Conservation (phyloP, 2,888 invertebrate genomes). For the Clusia tigrina region DNA sequence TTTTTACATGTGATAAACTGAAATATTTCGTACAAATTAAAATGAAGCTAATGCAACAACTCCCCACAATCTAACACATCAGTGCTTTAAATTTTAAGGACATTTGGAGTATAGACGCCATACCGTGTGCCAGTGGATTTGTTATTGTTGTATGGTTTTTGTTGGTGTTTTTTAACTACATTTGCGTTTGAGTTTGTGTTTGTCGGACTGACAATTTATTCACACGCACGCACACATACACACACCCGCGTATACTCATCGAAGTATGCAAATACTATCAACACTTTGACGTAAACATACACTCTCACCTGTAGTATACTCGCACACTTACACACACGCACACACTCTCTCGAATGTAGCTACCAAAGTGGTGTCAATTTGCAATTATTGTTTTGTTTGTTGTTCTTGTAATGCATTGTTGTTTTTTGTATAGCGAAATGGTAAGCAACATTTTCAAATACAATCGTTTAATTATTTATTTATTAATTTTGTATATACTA, state of each 20-base stretch:
- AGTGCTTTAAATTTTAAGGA: background rate
- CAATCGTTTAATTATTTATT: background rate
- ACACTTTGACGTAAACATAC: background rate
- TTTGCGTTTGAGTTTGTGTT: background rate
- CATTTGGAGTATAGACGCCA: background rate
- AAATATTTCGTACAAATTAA: background rate
- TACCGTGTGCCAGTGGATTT: background rate
- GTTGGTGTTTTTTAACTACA: background rate
- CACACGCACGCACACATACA: constrained; percentile 12
- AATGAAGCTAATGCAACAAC: background rate
- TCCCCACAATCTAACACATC: background rate
- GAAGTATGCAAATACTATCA: constrained; percentile 1
- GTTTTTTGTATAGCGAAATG: background rate
- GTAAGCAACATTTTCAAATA: constrained; percentile 1
- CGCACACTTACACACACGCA: constrained; percentile 11
- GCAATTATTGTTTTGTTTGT: constrained; percentile 17
- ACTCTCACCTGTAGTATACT: constrained; percentile 24
- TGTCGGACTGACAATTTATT: no score
- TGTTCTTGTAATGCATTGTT: constrained; percentile 3
- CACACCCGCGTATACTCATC: background rate
- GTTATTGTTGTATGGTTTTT: constrained; percentile 19
- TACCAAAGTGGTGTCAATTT: constrained; percentile 12
- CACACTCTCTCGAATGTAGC: background rate
- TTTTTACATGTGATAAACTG: background rate
- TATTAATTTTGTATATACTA: background rate